Conservation (phyloP, 2,797 vertebrate genomes). For the Hydrocynus forskahlii region DNA sequence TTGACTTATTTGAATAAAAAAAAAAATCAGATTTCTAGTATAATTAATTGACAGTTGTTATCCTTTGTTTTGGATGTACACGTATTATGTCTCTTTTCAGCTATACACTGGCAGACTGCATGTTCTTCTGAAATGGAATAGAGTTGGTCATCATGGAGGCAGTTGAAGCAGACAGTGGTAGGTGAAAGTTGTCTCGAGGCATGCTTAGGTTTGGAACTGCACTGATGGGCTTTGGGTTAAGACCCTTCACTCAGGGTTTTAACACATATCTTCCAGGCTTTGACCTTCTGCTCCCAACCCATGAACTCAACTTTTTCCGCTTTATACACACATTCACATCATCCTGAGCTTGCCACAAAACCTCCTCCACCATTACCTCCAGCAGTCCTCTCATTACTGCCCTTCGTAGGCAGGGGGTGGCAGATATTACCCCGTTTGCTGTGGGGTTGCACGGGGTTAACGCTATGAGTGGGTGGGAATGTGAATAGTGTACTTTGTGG, state of each 20-base stretch:
- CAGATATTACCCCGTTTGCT: not conserved
- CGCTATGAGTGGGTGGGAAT: not conserved
- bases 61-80: not conserved
- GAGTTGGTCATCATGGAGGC: not conserved
- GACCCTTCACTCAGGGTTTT: not conserved
- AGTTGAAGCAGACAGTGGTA: not conserved
- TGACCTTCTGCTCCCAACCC: slow-evolving; percentile 4
- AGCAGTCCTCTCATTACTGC: not conserved
- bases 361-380: not conserved
- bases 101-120: not conserved
- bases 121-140: not conserved
- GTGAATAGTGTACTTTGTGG: slow-evolving; percentile 9
- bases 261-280: slow-evolving; percentile 7
- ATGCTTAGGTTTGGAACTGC: not conserved
- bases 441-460: slow-evolving; percentile 12
- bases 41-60: not conserved
- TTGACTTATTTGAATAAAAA: too few species aligned
- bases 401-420: not conserved
- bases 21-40: too few species aligned
- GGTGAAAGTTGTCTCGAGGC: not conserved
- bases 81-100: not conserved
- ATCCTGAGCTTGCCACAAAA: not conserved
- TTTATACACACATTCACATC: not conserved
- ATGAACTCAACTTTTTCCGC: not conserved
- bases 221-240: not conserved